Percentiles rank a stretch among this genome's conserved stretches.
These are phyloP conservation scores for Cephus pulcher DNA, from an alignment of 2,888 invertebrate genomes.

Conservation along the genomic window DNA sequence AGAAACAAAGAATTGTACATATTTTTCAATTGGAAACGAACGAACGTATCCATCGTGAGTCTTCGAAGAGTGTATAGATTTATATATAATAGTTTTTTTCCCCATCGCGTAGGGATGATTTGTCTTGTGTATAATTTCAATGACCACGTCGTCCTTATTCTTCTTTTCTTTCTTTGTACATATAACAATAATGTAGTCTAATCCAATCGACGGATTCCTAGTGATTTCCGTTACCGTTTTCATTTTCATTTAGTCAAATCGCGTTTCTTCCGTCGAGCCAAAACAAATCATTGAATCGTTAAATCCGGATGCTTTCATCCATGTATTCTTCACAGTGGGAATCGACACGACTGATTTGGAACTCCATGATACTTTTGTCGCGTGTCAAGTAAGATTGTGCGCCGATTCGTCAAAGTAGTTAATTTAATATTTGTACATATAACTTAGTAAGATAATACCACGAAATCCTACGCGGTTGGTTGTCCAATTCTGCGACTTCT, in stretches of 20 bases:
- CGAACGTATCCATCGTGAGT: background rate
- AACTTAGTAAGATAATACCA: background rate
- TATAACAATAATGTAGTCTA: background rate
- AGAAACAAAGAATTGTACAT: background rate
- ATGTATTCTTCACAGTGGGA: background rate
- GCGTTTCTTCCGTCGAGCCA: background rate
- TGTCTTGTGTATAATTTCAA: background rate
- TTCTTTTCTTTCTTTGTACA: background rate
- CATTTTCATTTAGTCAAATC: background rate
- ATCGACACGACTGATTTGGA: background rate
- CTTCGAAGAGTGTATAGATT: background rate
- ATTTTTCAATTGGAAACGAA: background rate
- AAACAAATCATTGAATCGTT: background rate
- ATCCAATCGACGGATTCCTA: background rate
- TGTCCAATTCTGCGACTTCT: background rate
- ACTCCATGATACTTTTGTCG: background rate
- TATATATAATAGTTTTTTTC: background rate
- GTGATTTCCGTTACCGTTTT: background rate
- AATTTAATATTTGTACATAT: background rate
- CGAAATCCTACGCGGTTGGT: background rate
- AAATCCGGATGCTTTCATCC: background rate
- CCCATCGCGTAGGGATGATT: background rate
- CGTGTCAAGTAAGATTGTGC: background rate
- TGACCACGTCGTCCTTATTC: too few species aligned
- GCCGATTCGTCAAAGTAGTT: background rate